Conservation (phyloP, 53 echinoderm and acorn worm genomes). For the Apostichopus leukothele region DNA sequence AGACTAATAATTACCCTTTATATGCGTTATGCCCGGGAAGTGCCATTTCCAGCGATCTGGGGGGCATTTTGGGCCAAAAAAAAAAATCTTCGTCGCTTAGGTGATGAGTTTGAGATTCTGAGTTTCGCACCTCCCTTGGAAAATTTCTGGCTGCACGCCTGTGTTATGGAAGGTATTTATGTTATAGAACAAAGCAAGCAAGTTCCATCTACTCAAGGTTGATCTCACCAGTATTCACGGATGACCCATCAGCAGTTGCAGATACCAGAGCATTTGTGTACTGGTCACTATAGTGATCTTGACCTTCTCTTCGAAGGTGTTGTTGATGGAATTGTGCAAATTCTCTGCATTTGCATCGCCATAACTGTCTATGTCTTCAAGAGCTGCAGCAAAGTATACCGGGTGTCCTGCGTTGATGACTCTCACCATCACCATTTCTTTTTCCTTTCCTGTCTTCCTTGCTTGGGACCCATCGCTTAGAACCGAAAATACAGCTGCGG, state of each 20-base stretch:
- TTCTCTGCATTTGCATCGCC: conserved; percentile 63
- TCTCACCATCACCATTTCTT: conserved; percentile 61
- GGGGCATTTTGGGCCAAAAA: too few species aligned
- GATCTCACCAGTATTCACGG: too few species aligned
- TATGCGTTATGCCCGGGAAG: too few species aligned
- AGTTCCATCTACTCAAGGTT: too few species aligned
- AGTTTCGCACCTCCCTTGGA: too few species aligned
- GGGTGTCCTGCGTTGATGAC: conserved; percentile 49
- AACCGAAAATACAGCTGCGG: conserved; percentile 50
- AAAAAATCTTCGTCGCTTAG: too few species aligned
- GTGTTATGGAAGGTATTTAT: too few species aligned
- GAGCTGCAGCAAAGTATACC: conserved; percentile 39
- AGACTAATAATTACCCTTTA: too few species aligned
- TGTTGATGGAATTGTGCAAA: conserved; percentile 50
- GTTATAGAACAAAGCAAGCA: too few species aligned
- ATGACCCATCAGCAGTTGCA: conserved; percentile 52
- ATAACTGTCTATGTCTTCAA: conserved; percentile 55
- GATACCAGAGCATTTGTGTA: conserved; percentile 52
- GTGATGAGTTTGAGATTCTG: too few species aligned
- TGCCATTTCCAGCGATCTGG: too few species aligned
- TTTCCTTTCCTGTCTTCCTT: conserved; percentile 59
- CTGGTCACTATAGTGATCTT: conserved; percentile 9
- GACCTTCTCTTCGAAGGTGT: conserved; percentile 44
- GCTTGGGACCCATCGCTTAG: conserved; percentile 66
- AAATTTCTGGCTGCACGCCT: too few species aligned